Percentiles rank a stretch among this genome's conserved stretches.
Evolutionary conservation across 2,113 vertebrate species (phyloP).

Genomic region (Hemibagrus wyckioides): DNA sequence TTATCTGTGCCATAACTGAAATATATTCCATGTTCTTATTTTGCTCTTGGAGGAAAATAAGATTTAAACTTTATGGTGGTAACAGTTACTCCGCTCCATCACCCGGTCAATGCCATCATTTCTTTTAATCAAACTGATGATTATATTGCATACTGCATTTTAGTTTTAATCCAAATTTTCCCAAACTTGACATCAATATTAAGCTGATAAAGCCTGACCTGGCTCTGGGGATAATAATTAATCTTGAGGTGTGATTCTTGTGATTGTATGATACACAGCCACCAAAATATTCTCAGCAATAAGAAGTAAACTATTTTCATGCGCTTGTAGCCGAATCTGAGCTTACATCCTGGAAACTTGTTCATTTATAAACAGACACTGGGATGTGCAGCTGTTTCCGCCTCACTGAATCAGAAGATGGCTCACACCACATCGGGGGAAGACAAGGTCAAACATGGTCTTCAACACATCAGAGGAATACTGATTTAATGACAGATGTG

Average conservation of each 20-base stretch:
- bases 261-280: background rate
- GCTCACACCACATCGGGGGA: constrained; percentile 17
- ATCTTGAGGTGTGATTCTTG: no score
- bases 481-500: constrained; percentile 31
- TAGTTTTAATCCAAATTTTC: background rate
- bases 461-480: constrained; percentile 1
- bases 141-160: background rate
- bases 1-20: background rate
- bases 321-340: background rate
- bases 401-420: constrained; percentile 47
- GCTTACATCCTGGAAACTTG: background rate
- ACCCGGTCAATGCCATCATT: background rate
- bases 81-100: background rate
- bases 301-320: background rate
- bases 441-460: background rate
- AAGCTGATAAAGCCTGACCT: background rate
- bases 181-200: background rate
- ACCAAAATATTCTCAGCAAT: background rate
- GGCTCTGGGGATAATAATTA: background rate
- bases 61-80: background rate
- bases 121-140: background rate
- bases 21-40: no score
- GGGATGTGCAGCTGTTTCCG: constrained; percentile 69
- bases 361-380: background rate
- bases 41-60: background rate